phyloP scores from a whole-genome alignment of 2,888 invertebrate genomes.

The Eupithecia subumbrata region DNA sequence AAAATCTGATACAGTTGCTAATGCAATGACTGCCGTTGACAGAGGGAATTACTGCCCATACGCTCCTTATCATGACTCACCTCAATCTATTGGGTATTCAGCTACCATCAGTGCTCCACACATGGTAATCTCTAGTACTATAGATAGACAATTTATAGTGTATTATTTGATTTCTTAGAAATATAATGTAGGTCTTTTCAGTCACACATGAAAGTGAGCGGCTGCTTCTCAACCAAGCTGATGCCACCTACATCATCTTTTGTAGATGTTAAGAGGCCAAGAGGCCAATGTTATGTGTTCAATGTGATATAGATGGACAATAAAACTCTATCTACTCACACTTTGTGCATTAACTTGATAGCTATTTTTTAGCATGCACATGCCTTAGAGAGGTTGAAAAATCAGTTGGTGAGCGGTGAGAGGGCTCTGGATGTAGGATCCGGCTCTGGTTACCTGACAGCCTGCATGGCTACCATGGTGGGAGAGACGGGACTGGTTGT shows the following conservation, averaged over 20 bases:
- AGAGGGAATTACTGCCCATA: constrained; percentile 90
- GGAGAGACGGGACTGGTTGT: constrained; percentile 87
- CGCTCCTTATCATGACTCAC: constrained; percentile 94
- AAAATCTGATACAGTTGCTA: constrained; percentile 88
- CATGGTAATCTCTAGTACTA: constrained; percentile 88
- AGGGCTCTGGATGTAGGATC: constrained; percentile 96
- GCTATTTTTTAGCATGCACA: constrained; percentile 90
- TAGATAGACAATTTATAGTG: too few species aligned
- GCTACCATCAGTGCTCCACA: constrained; percentile 98
- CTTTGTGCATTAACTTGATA: background rate
- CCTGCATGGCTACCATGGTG: constrained; percentile 94
- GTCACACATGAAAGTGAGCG: too few species aligned
- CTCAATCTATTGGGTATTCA: constrained; percentile 96
- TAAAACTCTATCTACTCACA: background rate
- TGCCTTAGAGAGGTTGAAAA: constrained; percentile 93
- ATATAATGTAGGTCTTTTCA: too few species aligned
- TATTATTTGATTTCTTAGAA: too few species aligned
- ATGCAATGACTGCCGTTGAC: constrained; percentile 93
- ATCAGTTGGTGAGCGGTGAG: constrained; percentile 89
- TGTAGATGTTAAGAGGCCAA: too few species aligned
- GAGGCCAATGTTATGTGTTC: too few species aligned
- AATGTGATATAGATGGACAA: background rate
- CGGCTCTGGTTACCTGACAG: constrained; percentile 96
- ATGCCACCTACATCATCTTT: too few species aligned
- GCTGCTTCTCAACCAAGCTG: too few species aligned